Evolutionary conservation across 2,888 invertebrate species (phyloP).

Genomic region (Drosophila pseudotalamancana): DNA sequence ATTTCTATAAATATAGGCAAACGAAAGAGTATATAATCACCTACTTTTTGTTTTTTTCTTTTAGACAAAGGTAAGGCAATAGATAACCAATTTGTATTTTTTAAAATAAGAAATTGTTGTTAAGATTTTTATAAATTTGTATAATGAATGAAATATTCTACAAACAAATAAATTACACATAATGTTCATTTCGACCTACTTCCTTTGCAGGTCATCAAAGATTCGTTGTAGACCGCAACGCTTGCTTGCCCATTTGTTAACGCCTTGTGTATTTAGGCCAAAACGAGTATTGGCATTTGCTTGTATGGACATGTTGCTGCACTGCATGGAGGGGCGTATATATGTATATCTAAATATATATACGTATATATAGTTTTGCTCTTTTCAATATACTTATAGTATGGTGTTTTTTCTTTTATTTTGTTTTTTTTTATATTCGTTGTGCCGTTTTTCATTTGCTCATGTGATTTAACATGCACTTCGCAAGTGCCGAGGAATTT

Average conservation of each 20-base stretch:
- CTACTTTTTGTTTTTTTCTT: too few relatives aligned
- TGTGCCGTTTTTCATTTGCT: constrained; percentile 15
- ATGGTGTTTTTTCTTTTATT: constrained; percentile 1
- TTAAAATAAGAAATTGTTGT: too few relatives aligned
- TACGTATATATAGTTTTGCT: neutral
- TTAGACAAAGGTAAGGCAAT: too few relatives aligned
- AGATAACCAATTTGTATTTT: too few relatives aligned
- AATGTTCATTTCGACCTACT: constrained; percentile 18
- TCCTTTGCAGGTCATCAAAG: constrained; percentile 37
- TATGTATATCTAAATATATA: too few relatives aligned
- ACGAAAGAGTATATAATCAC: too few relatives aligned
- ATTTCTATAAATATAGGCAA: too few relatives aligned
- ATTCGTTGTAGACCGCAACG: constrained; percentile 51
- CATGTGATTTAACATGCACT: constrained; percentile 49
- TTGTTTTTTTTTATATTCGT: constrained; percentile 15
- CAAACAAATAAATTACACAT: neutral
- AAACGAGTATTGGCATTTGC: constrained; percentile 61
- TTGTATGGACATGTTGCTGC: constrained; percentile 32
- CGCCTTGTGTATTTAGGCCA: constrained; percentile 74
- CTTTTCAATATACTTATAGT: constrained; percentile 10
- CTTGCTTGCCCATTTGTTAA: constrained; percentile 51
- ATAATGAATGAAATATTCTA: neutral
- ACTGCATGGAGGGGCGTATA: neutral
- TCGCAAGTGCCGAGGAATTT: constrained; percentile 17
- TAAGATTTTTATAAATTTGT: too few relatives aligned